phyloP scores from a whole-genome alignment of 35 echinoderm and acorn worm genomes.

The Eucidaris tribuloides region DNA sequence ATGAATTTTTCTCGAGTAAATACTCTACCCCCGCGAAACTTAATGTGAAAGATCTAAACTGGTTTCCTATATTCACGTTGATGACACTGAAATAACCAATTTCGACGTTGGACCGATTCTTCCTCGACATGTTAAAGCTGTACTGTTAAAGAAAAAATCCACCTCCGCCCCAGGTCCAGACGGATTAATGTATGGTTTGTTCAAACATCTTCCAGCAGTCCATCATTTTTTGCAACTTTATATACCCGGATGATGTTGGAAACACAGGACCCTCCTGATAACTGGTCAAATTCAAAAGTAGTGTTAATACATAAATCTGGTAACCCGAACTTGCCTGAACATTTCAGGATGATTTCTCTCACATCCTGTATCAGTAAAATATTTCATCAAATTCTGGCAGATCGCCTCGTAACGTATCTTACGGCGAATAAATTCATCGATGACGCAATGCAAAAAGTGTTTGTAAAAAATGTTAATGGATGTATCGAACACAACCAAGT shows the following conservation, averaged over 20 bases:
- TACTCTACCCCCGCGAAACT: not conserved
- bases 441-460: too few relatives aligned
- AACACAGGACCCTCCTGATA: too few relatives aligned
- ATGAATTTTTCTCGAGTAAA: not conserved
- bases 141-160: not conserved
- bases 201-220: not conserved
- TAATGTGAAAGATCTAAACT: not conserved
- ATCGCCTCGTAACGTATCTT: too few relatives aligned
- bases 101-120: not conserved
- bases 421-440: too few relatives aligned
- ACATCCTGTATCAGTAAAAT: too few relatives aligned
- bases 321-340: too few relatives aligned
- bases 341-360: too few relatives aligned
- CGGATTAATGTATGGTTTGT: not conserved
- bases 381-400: too few relatives aligned
- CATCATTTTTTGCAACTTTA: constrained; percentile 1
- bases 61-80: not conserved
- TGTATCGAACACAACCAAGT: too few relatives aligned
- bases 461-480: too few relatives aligned
- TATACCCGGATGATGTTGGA: not conserved
- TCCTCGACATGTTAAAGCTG: not conserved
- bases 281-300: too few relatives aligned
- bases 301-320: too few relatives aligned
- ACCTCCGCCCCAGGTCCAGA: not conserved
- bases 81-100: not conserved